Evolutionary conservation across 2,888 invertebrate species (phyloP), one percentile per base, ranked within the genome.

Genomic region (Vannuccia rotundouncinata): DNA sequence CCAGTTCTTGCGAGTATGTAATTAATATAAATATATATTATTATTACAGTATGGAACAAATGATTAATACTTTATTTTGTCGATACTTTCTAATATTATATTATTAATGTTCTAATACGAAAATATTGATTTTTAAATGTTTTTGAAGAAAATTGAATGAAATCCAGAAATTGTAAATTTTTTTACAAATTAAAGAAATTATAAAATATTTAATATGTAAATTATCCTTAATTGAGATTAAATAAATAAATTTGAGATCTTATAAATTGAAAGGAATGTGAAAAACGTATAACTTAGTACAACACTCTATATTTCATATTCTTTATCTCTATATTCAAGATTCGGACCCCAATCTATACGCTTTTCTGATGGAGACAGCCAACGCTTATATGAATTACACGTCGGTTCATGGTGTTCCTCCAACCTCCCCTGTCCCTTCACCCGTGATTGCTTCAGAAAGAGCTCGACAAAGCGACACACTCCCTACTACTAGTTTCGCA

Each of bases 311-410:
- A n/a, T n/a, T n/a, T n/a, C n/a, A n/a, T n/a, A n/a, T n/a, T n/a
- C n/a, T n/a, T 17, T 17, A 45, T 45, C 45, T 17, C 45, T 17
- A 45, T 10, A 5, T 17, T 17, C 10, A 5, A 77, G 77, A 77
- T 31, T 77, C 77, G 5, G 77, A 77, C 31, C 77, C 77, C 31
- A 45, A 45, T 31, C 77, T 77, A 27, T 77, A 77, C 31, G 31
- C 77, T 2, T 77, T 31, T 25, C 22, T 77, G 27, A 17, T 77
- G 25, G 77, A 77, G 27, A 77, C 31, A 27, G 77, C 77, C 25
- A 77, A 31, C 27, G 77, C 77, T 77, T 77, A 77, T 77, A 45
- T 31, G n/a, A 77, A 77, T 77, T 77, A 45, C 27, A 77, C 77
- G 5, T 29, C 77, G 1, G 27, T 31, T 27, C 45, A 45, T 31